A percentile compares a stretch with the other conserved stretches of the same genome.
Conservation (phyloP, 2,113 vertebrate species). For the Nanorana parkeri region DNA sequence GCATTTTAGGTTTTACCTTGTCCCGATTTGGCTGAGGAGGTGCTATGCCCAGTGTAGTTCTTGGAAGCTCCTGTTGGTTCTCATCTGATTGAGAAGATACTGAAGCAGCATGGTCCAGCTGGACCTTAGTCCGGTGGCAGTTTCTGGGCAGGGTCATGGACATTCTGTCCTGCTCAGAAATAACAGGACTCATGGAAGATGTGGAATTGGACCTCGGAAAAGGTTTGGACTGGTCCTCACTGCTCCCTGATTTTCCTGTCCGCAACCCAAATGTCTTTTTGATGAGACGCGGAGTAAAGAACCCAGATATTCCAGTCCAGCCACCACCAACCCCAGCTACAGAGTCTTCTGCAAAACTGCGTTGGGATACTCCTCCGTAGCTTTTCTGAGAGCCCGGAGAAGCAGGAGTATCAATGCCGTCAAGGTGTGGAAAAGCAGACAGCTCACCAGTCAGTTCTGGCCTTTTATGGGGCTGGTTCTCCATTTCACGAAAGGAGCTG, state of each 20-base stretch:
- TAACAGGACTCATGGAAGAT: constrained; percentile 96
- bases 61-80: constrained; percentile 73
- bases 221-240: constrained; percentile 87
- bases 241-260: constrained; percentile 84
- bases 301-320: constrained; percentile 94
- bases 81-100: constrained; percentile 93
- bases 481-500: constrained; percentile 97
- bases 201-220: constrained; percentile 98
- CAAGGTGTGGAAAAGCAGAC: constrained; percentile 84
- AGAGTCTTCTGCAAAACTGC: constrained; percentile 77
- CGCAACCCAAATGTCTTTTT: constrained; percentile 96
- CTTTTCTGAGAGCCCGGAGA: constrained; percentile 85
- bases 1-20: constrained; percentile 92
- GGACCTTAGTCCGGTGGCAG: constrained; percentile 88
- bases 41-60: constrained; percentile 56
- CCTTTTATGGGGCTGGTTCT: constrained; percentile 95
- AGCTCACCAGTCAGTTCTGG: constrained; percentile 90
- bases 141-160: constrained; percentile 96
- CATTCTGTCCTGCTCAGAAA: constrained; percentile 96
- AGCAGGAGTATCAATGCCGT: constrained; percentile 82
- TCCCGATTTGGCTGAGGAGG: constrained; percentile 83
- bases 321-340: constrained; percentile 73
- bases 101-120: constrained; percentile 90
- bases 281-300: constrained; percentile 97
- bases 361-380: constrained; percentile 90